Conservation (phyloP, 2,888 invertebrate genomes). For the Lacanobia wlatinum region DNA sequence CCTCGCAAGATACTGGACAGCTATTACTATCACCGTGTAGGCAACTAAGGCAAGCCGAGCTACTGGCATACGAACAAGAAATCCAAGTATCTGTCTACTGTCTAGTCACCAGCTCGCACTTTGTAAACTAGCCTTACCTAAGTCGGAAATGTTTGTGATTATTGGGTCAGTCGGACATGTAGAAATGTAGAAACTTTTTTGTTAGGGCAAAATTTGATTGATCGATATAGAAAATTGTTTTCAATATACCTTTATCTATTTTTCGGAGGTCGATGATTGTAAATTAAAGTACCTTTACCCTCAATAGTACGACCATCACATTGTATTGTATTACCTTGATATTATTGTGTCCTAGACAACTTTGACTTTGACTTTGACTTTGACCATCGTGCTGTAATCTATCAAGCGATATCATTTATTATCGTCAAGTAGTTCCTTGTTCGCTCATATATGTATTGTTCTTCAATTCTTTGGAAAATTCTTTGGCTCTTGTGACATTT, state of each 20-base stretch:
- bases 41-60: too few species aligned
- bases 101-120: too few species aligned
- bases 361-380: too few species aligned
- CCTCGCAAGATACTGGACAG: too few species aligned
- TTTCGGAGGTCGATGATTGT: not conserved
- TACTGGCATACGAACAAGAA: too few species aligned
- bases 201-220: too few species aligned
- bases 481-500: constrained; percentile 5
- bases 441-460: constrained; percentile 29
- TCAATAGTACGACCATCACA: not conserved
- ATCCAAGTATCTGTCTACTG: too few species aligned
- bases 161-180: too few species aligned
- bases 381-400: constrained; percentile 11
- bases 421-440: constrained; percentile 13
- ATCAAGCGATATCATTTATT: constrained; percentile 11
- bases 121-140: too few species aligned
- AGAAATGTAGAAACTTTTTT: too few species aligned
- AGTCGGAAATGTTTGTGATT: too few species aligned
- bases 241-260: not conserved
- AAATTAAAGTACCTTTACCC: not conserved
- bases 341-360: constrained; percentile 1
- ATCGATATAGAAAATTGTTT: not conserved
- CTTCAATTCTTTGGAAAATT: constrained; percentile 25
- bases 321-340: not conserved
- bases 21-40: too few species aligned